These are phyloP conservation scores for Blennius ocellaris DNA, from an alignment of 2,113 vertebrate species.

Conservation along the genomic window DNA sequence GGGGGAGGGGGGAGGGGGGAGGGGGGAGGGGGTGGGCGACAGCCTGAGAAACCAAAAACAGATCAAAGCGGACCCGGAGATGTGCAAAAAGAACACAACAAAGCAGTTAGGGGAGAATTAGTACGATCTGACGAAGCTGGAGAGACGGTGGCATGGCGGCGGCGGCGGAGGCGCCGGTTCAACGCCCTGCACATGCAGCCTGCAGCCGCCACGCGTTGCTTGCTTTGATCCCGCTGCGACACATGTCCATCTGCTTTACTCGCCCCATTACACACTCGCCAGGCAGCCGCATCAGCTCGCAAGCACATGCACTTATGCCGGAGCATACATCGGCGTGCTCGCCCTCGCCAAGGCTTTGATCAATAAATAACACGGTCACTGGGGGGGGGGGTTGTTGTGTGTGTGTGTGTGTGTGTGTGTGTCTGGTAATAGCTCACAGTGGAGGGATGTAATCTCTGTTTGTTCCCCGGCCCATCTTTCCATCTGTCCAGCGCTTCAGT, in stretches of 20 bases:
- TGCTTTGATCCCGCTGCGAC: conserved; percentile 63
- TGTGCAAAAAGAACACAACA: neutral
- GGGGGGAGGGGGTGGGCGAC: conserved; percentile 26
- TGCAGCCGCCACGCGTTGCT: conserved; percentile 17
- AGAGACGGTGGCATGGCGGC: conserved; percentile 7
- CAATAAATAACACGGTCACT: conserved; percentile 60
- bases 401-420: neutral
- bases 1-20: conserved; percentile 7
- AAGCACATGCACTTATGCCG: conserved; percentile 8
- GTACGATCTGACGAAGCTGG: conserved; percentile 6
- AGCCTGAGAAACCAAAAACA: conserved; percentile 18
- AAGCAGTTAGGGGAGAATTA: neutral
- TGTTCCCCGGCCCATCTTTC: conserved; percentile 62
- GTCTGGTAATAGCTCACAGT: conserved; percentile 38
- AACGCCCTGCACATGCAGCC: conserved; percentile 32
- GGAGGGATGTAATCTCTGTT: conserved; percentile 62
- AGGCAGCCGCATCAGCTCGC: neutral
- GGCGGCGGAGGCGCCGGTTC: too few relatives aligned
- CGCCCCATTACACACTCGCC: conserved; percentile 33
- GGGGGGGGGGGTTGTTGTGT: neutral
- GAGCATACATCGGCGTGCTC: conserved; percentile 19
- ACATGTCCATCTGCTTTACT: conserved; percentile 68
- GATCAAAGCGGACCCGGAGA: conserved; percentile 14
- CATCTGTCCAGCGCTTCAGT: conserved; percentile 64
- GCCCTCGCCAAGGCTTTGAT: conserved; percentile 57